Percentiles rank a stretch among this genome's conserved stretches.
phyloP scores from a whole-genome alignment of 2,888 invertebrate genomes.

The Auanema sp. region DNA sequence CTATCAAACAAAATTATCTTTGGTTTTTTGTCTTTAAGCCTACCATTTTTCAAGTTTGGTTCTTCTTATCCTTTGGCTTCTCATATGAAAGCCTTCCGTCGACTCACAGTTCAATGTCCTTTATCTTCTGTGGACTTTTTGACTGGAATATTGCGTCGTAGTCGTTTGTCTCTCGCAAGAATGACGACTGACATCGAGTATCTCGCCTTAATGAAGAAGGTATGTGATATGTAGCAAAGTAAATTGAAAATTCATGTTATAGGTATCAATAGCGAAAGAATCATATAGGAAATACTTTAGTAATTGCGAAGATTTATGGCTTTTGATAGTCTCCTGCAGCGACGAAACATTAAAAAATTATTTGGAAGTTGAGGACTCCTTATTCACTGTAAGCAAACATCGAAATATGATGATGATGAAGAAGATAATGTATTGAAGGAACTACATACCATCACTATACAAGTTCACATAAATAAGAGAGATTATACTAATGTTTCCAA shows the following conservation, averaged over 20 bases:
- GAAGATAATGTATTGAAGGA: constrained; percentile 25
- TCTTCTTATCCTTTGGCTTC: constrained; percentile 28
- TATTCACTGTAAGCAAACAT: constrained; percentile 36
- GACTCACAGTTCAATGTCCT: constrained; percentile 36
- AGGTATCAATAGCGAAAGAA: constrained; percentile 25
- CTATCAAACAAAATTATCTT: background rate
- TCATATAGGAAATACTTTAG: constrained; percentile 34
- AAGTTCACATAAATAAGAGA: constrained; percentile 34
- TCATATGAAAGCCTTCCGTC: constrained; percentile 39
- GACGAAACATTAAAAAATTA: constrained; percentile 31
- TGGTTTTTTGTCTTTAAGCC: background rate
- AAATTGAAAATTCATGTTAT: background rate
- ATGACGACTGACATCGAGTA: constrained; percentile 44
- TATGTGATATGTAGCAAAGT: background rate
- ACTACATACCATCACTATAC: constrained; percentile 35
- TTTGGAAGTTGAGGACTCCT: constrained; percentile 26
- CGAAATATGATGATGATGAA: background rate
- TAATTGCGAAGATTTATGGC: constrained; percentile 44
- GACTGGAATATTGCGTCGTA: constrained; percentile 38
- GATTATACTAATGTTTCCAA: constrained; percentile 28
- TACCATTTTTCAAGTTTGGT: constrained; percentile 28
- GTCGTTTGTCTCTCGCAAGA: constrained; percentile 32
- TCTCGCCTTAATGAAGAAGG: constrained; percentile 36
- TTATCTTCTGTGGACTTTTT: constrained; percentile 38
- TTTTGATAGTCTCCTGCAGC: constrained; percentile 33